Percentiles rank a stretch among this genome's conserved stretches.
Conservation (phyloP, 1,140 invertebrate genomes). For the Proctacanthus coquilletti region DNA sequence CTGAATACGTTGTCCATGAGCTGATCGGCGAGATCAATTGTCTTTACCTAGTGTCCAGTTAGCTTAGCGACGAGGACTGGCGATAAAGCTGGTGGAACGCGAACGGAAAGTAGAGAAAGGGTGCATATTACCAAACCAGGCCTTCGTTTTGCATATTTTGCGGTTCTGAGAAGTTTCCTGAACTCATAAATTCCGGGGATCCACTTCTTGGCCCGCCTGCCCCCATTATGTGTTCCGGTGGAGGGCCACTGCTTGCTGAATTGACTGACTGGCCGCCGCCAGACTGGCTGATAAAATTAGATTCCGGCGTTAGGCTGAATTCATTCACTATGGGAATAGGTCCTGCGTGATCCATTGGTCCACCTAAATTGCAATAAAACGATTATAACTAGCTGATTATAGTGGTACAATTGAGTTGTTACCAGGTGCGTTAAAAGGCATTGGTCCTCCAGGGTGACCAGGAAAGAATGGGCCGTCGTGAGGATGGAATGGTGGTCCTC, state of each 20-base stretch:
- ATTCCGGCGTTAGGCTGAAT: conserved; percentile 44
- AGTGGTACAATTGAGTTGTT: conserved; percentile 11
- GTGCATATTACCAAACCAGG: conserved; percentile 49
- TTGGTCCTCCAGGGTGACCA: conserved; percentile 55
- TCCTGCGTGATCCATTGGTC: conserved; percentile 50
- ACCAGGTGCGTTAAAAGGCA: conserved; percentile 59
- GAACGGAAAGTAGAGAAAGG: too few relatives aligned
- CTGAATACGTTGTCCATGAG: too few relatives aligned
- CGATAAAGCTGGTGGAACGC: too few relatives aligned
- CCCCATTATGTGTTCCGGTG: conserved; percentile 31
- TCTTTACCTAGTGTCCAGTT: too few relatives aligned
- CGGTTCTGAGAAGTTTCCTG: conserved; percentile 48
- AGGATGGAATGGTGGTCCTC: conserved; percentile 67
- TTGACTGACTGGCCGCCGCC: conserved; percentile 39
- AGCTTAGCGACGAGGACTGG: too few relatives aligned
- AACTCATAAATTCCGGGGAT: conserved; percentile 36
- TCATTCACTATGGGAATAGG: conserved; percentile 48
- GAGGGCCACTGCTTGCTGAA: conserved; percentile 39
- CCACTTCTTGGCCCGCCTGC: conserved; percentile 31
- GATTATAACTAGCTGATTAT: neutral
- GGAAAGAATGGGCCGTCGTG: conserved; percentile 73
- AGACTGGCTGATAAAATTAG: conserved; percentile 43
- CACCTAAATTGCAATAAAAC: conserved; percentile 29
- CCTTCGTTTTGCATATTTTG: conserved; percentile 56
- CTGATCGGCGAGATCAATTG: too few relatives aligned